phyloP scores from a whole-genome alignment of 53 echinoderm and acorn worm genomes.

The Crossaster papposus region DNA sequence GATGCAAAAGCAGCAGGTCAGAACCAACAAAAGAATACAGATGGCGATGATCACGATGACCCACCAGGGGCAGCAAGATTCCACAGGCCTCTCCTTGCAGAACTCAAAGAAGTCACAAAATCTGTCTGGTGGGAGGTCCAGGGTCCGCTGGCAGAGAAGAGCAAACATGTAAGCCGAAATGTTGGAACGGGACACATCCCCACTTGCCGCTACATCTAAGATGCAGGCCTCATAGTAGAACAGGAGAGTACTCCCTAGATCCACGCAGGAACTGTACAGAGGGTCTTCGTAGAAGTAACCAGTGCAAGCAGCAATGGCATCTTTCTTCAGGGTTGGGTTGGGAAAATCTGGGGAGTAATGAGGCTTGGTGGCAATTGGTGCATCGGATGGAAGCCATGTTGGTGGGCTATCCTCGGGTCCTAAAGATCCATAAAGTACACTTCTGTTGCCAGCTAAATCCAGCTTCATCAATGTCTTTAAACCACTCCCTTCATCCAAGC shows the following conservation, averaged over 20 bases:
- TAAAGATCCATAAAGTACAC: conserved; percentile 28
- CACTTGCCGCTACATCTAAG: conserved; percentile 69
- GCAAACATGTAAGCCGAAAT: conserved; percentile 84
- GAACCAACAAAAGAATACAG: conserved; percentile 31
- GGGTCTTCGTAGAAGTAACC: conserved; percentile 66
- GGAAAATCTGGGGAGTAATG: conserved; percentile 60
- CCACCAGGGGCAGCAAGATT: conserved; percentile 49
- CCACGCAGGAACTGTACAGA: conserved; percentile 65
- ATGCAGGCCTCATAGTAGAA: conserved; percentile 83
- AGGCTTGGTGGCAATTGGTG: conserved; percentile 54
- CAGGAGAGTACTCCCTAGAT: conserved; percentile 62
- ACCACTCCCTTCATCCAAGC: conserved; percentile 73
- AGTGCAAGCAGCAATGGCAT: conserved; percentile 50
- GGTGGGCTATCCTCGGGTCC: conserved; percentile 54
- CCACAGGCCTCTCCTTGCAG: conserved; percentile 45
- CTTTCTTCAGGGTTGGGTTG: conserved; percentile 32
- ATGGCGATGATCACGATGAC: conserved; percentile 53
- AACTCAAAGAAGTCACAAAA: conserved; percentile 78
- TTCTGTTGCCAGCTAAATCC: not conserved
- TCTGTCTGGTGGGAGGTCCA: conserved; percentile 55
- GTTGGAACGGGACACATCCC: conserved; percentile 65
- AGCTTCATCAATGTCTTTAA: conserved; percentile 30
- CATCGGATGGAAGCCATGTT: conserved; percentile 76
- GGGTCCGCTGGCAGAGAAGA: conserved; percentile 69
- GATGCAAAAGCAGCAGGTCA: conserved; percentile 1